Evolutionary conservation across 2,888 invertebrate species (phyloP).

Genomic region (Amphipoea lucens): DNA sequence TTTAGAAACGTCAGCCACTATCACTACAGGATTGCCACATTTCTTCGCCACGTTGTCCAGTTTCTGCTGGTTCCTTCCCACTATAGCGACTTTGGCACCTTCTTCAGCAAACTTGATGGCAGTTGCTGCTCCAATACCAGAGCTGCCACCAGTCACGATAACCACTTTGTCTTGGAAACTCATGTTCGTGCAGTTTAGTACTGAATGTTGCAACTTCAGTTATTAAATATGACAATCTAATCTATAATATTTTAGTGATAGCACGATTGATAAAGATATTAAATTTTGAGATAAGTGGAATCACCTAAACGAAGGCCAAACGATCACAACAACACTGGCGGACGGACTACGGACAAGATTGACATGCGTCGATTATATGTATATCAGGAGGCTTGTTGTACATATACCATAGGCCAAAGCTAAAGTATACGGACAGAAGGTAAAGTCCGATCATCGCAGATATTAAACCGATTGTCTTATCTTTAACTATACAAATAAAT

Average conservation of each 20-base stretch:
- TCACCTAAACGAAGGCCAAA: not conserved
- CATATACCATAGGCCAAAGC: too few species aligned
- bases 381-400: too few species aligned
- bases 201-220: not conserved
- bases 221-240: not conserved
- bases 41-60: slow-evolving; percentile 44
- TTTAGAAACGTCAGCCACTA: slow-evolving; percentile 37
- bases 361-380: too few species aligned
- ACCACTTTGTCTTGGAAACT: slow-evolving; percentile 69
- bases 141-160: slow-evolving; percentile 69
- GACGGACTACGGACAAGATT: too few species aligned
- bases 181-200: slow-evolving; percentile 52
- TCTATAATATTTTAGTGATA: not conserved
- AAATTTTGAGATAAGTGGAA: not conserved
- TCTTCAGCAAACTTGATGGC: slow-evolving; percentile 59
- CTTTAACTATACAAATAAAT: too few species aligned
- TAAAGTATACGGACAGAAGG: too few species aligned
- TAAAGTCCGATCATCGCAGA: too few species aligned
- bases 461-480: too few species aligned
- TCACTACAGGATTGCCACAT: slow-evolving; percentile 31
- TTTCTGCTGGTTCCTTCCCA: slow-evolving; percentile 62
- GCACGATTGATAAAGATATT: not conserved
- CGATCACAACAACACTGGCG: not conserved
- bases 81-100: slow-evolving; percentile 65
- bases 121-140: slow-evolving; percentile 70